Evolutionary conservation across 1,140 invertebrate genomes (phyloP).

Genomic region (Orchestia grillus): DNA sequence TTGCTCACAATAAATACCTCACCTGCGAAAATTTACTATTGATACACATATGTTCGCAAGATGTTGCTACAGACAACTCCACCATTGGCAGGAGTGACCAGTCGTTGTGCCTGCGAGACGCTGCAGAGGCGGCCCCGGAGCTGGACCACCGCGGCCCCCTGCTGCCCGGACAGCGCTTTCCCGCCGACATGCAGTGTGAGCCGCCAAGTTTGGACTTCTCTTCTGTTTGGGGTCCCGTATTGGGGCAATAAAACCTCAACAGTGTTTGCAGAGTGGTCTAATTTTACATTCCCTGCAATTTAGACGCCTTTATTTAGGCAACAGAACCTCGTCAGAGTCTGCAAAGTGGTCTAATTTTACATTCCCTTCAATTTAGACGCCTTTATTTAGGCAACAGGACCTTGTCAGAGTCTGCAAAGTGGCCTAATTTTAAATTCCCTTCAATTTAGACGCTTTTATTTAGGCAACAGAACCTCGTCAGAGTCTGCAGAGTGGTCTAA

Average conservation of each 20-base stretch:
- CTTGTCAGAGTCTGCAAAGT: background rate
- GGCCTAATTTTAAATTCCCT: background rate
- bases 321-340: background rate
- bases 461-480: background rate
- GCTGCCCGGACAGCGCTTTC: constrained; percentile 56
- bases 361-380: background rate
- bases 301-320: too few species aligned
- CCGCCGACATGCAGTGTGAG: constrained; percentile 57
- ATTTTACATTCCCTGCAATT: too few species aligned
- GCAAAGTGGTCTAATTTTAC: background rate
- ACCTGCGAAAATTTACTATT: too few species aligned
- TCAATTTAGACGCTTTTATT: too few species aligned
- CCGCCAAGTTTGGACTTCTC: too few species aligned
- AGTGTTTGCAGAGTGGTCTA: background rate
- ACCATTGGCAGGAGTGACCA: background rate
- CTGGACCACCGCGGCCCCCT: constrained; percentile 49
- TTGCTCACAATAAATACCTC: too few species aligned
- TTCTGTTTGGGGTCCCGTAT: too few species aligned
- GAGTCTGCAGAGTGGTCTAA: background rate
- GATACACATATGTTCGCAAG: too few species aligned
- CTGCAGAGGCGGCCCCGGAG: background rate
- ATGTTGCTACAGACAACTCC: too few species aligned
- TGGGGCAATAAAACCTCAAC: too few species aligned
- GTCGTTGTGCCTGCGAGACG: constrained; percentile 55
- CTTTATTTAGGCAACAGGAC: too few species aligned